A percentile compares a stretch with the other conserved stretches of the same genome.
phyloP scores from a whole-genome alignment of 2,888 invertebrate genomes.

The Sminthurinus aureus region DNA sequence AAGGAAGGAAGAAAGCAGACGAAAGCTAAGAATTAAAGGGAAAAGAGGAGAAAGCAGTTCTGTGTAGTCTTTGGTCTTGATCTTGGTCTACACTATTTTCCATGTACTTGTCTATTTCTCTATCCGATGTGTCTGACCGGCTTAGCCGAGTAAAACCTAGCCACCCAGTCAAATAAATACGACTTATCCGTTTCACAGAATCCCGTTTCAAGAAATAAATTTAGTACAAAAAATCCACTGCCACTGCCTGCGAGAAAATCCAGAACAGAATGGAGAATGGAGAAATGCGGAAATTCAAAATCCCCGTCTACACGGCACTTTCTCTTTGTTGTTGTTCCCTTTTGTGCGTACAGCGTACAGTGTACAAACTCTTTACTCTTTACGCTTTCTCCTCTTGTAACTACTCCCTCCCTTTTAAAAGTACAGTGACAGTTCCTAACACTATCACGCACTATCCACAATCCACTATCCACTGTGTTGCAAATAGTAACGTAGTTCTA shows the following conservation, averaged over 20 bases:
- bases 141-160: conserved; percentile 25
- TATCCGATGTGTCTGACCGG: background rate
- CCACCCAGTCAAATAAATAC: conserved; percentile 41
- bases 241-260: too few relatives aligned
- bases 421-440: background rate
- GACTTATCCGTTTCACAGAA: conserved; percentile 33
- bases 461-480: too few relatives aligned
- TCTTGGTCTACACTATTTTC: background rate
- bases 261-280: too few relatives aligned
- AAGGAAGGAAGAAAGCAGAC: background rate
- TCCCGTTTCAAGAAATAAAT: conserved; percentile 41
- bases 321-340: background rate
- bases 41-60: background rate
- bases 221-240: conserved; percentile 38
- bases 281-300: conserved; percentile 31
- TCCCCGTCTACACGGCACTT: conserved; percentile 23
- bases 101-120: background rate
- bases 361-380: background rate
- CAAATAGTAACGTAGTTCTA: too few relatives aligned
- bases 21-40: background rate
- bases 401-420: background rate
- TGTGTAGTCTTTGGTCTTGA: background rate
- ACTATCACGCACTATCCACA: background rate
- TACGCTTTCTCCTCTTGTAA: background rate
- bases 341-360: too few relatives aligned